phyloP scores from a whole-genome alignment of 2,113 vertebrate species.

The Damaliscus lunatus region DNA sequence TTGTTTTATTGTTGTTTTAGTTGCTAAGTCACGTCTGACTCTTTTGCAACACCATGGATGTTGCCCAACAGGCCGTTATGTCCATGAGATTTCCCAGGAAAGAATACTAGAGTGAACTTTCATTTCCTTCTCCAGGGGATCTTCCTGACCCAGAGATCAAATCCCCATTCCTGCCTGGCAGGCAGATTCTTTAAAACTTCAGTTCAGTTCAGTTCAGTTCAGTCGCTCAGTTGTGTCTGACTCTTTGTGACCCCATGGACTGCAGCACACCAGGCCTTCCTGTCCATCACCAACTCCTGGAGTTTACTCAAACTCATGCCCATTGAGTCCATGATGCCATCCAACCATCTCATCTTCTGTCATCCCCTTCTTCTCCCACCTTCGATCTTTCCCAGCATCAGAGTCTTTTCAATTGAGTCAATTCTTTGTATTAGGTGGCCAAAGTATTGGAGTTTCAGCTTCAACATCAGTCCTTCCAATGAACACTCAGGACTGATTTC shows the following conservation, averaged over 20 bases:
- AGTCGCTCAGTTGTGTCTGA: fast-evolving
- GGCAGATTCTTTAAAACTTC: neutral
- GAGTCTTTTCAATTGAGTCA: neutral
- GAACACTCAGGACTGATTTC: neutral
- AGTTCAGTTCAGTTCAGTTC: neutral
- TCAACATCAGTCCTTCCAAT: neutral
- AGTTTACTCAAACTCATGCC: neutral
- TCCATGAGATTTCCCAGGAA: neutral
- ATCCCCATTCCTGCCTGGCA: neutral
- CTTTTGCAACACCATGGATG: neutral
- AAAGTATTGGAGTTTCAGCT: neutral
- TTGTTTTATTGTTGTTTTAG: neutral
- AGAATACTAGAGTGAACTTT: neutral
- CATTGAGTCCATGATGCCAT: neutral
- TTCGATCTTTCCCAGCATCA: neutral
- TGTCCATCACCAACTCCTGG: neutral
- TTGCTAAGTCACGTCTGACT: neutral
- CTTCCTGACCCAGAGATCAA: neutral
- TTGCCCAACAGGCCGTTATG: neutral
- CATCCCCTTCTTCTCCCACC: neutral
- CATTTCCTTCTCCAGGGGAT: neutral
- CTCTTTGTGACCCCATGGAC: neutral
- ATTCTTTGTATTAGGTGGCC: neutral
- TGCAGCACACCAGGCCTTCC: neutral
- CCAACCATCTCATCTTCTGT: neutral